phyloP scores from a whole-genome alignment of 1,140 invertebrate genomes.

The Agrilus planipennis region DNA sequence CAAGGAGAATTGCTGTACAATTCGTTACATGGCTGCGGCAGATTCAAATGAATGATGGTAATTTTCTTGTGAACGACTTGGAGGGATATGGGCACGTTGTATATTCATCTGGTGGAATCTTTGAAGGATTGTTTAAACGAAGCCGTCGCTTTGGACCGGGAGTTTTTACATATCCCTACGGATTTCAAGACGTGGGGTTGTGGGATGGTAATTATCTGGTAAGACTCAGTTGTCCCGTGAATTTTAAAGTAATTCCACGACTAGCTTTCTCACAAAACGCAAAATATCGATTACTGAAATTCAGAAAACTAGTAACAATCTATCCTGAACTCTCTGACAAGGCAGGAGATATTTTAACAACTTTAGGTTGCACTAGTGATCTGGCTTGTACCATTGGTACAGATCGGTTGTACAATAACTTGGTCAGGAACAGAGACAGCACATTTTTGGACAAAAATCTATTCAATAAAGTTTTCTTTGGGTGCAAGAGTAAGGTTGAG shows the following conservation, averaged over 20 bases:
- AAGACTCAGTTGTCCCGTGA: conserved; percentile 22
- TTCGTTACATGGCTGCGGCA: conserved; percentile 36
- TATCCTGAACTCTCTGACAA: no score
- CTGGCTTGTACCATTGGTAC: no score
- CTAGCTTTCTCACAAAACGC: conserved; percentile 12
- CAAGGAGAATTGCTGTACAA: conserved; percentile 31
- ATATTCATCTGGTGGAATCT: conserved; percentile 34
- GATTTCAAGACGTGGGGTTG: conserved; percentile 37
- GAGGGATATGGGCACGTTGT: conserved; percentile 40
- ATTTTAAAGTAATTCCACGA: conserved; percentile 12
- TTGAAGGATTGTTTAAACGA: conserved; percentile 35
- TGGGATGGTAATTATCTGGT: conserved; percentile 36
- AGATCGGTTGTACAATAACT: no score
- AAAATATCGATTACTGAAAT: conserved; percentile 19
- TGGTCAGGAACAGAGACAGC: no score
- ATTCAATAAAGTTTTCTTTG: no score
- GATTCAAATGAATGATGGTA: conserved; percentile 37
- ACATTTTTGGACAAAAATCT: no score
- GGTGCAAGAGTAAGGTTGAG: no score
- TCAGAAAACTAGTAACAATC: conserved; percentile 18
- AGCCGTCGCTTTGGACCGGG: conserved; percentile 40
- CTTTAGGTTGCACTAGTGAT: no score
- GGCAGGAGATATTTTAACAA: no score
- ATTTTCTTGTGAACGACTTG: conserved; percentile 36
- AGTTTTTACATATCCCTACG: conserved; percentile 31